A percentile compares a stretch with the other conserved stretches of the same genome.
Evolutionary conservation across 1,140 invertebrate genomes (phyloP).

Genomic region (Mactra quadrangularis): DNA sequence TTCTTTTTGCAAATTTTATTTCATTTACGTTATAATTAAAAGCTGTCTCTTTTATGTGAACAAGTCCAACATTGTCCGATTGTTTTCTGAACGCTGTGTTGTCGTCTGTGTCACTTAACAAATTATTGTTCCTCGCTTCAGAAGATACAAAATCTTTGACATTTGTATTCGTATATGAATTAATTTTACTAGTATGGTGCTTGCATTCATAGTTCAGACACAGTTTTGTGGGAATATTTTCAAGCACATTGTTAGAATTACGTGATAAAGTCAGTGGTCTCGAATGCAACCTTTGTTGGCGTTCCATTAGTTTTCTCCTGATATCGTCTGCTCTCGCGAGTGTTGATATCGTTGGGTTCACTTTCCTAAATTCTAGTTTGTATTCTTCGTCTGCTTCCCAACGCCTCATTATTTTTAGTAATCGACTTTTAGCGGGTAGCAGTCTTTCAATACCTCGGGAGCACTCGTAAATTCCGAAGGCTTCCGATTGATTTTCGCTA

Average conservation of each 20-base stretch:
- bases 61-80: constrained; percentile 24
- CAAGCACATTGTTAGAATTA: no score
- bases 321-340: constrained; percentile 40
- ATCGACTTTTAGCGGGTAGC: constrained; percentile 42
- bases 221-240: no score
- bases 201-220: no score
- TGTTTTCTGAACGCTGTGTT: no score
- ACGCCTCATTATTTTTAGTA: constrained; percentile 53
- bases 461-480: constrained; percentile 54
- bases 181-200: no score
- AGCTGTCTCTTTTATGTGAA: not conserved
- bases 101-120: no score
- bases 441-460: constrained; percentile 52
- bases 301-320: constrained; percentile 43
- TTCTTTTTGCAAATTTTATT: constrained; percentile 49
- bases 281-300: not conserved
- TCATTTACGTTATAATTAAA: constrained; percentile 32
- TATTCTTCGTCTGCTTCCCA: constrained; percentile 44
- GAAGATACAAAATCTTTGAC: constrained; percentile 11
- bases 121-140: constrained; percentile 22
- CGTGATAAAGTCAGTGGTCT: no score
- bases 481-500: constrained; percentile 14
- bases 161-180: not conserved
- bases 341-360: constrained; percentile 7
- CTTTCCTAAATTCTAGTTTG: constrained; percentile 51